Percentiles rank a stretch among this genome's conserved stretches.
phyloP scores from a whole-genome alignment of 2,888 invertebrate species.

The Microctonus hyperodae region DNA sequence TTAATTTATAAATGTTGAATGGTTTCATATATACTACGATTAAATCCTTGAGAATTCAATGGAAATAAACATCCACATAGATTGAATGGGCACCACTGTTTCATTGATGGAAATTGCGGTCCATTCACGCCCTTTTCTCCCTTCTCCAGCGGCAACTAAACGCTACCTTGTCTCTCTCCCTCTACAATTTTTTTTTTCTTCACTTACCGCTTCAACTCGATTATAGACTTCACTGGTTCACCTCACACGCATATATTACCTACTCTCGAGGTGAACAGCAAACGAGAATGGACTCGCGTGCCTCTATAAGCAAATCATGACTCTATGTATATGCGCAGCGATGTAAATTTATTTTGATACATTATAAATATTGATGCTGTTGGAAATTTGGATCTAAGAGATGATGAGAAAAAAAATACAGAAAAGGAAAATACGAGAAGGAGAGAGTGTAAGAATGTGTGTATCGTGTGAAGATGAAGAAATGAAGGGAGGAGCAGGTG shows the following conservation, averaged over 20 bases:
- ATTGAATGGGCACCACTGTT: conserved; percentile 54
- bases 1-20: not conserved
- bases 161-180: conserved; percentile 25
- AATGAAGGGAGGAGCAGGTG: conserved; percentile 50
- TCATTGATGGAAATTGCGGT: conserved; percentile 60
- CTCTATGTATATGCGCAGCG: not conserved
- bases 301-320: conserved; percentile 5
- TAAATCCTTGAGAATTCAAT: not conserved
- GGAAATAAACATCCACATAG: not conserved
- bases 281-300: conserved; percentile 28
- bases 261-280: conserved; percentile 26
- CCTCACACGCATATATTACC: conserved; percentile 34
- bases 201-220: conserved; percentile 21
- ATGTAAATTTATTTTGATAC: not conserved
- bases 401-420: conserved; percentile 22
- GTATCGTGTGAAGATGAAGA: conserved; percentile 28
- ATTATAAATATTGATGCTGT: not conserved
- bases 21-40: not conserved
- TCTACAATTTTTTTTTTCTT: conserved; percentile 14
- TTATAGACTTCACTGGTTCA: conserved; percentile 38
- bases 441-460: conserved; percentile 30
- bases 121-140: conserved; percentile 51
- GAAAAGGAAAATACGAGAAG: conserved; percentile 23
- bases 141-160: conserved; percentile 43
- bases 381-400: not conserved